These are phyloP conservation scores for Remorina albescens DNA, from an alignment of 2,797 vertebrate genomes.

Conservation along the genomic window DNA sequence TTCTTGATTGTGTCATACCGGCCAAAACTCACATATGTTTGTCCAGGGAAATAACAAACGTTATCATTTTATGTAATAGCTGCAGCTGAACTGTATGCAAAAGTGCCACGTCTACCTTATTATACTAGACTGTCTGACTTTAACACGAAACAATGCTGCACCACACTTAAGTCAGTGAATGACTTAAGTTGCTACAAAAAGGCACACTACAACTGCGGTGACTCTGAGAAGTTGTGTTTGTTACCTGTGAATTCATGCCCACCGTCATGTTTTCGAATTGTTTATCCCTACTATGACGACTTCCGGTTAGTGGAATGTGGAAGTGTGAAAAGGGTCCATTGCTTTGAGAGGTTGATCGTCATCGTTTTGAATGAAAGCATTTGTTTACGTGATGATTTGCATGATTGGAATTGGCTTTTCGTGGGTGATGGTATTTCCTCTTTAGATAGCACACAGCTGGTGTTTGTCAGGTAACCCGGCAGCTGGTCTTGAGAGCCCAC, in stretches of 20 bases:
- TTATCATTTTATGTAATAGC: constrained; percentile 16
- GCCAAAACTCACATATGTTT: constrained; percentile 30
- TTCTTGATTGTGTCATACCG: constrained; percentile 32
- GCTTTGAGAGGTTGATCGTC: constrained; percentile 9
- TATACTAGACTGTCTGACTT: constrained; percentile 22
- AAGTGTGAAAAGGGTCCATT: no score
- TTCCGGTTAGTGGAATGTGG: no score
- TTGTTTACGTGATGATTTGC: constrained; percentile 42
- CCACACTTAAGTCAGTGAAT: constrained; percentile 9
- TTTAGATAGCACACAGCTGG: constrained; percentile 45
- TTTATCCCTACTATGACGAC: no score
- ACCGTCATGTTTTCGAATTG: no score
- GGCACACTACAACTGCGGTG: no score
- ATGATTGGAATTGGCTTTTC: constrained; percentile 28
- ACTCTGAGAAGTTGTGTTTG: no score
- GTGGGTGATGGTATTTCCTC: constrained; percentile 41
- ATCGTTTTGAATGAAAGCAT: constrained; percentile 47
- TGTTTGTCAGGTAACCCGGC: constrained; percentile 50
- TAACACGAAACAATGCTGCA: constrained; percentile 13
- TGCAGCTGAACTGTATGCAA: constrained; percentile 7
- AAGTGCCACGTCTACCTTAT: neutral
- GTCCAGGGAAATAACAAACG: constrained; percentile 33
- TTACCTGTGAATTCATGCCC: no score
- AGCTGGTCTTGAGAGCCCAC: constrained; percentile 23
- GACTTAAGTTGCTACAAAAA: no score